phyloP scores from a whole-genome alignment of 2,113 vertebrate genomes.

The Grallaria varia region DNA sequence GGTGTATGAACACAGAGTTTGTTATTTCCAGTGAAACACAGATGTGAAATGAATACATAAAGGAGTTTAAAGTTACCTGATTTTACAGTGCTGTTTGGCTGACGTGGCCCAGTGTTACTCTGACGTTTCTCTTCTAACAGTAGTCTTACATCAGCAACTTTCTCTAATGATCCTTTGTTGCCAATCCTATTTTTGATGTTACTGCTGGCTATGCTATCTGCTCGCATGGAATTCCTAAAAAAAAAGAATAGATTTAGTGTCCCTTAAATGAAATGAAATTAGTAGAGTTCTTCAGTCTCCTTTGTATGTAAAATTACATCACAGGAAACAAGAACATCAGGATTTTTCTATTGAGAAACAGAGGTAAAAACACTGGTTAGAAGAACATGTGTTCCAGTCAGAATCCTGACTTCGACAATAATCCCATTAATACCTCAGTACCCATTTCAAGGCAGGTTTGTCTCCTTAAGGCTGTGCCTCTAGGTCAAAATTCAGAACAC shows the following conservation, averaged over 20 bases:
- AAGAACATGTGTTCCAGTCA: not conserved
- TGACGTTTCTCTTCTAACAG: slow-evolving; percentile 94
- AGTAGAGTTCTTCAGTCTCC: not conserved
- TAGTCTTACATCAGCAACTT: slow-evolving; percentile 88
- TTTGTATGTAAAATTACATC: not conserved
- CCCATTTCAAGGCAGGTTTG: not conserved
- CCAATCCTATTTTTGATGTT: slow-evolving; percentile 88
- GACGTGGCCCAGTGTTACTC: slow-evolving; percentile 72
- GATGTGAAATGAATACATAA: not conserved
- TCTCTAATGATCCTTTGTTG: slow-evolving; percentile 77
- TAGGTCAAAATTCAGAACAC: not conserved
- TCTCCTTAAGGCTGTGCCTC: not conserved
- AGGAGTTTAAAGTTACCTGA: slow-evolving; percentile 76
- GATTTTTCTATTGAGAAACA: not conserved
- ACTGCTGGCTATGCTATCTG: slow-evolving; percentile 76
- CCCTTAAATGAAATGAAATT: not conserved
- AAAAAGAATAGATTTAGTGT: not conserved
- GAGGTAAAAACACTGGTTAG: not conserved
- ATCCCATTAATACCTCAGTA: not conserved
- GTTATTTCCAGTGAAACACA: not conserved
- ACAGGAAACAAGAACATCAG: not conserved
- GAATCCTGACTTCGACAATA: not conserved
- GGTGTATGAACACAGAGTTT: not conserved
- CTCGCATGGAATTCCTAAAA: slow-evolving; percentile 81
- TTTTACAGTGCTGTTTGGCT: slow-evolving; percentile 72